Evolutionary conservation across 2,888 invertebrate genomes (phyloP).

Genomic region (Seira sanloemensis): DNA sequence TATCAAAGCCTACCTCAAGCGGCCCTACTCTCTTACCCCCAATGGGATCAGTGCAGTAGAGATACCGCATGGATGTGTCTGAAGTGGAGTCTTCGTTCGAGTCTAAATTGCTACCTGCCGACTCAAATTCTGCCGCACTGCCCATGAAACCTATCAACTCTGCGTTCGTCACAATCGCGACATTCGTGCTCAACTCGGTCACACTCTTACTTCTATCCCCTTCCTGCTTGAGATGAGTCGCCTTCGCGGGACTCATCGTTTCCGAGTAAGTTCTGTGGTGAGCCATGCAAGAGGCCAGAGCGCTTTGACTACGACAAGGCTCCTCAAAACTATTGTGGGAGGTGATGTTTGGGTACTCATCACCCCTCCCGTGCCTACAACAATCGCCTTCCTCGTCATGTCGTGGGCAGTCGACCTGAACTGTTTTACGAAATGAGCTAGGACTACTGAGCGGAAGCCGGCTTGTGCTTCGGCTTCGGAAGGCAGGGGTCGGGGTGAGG

Average conservation of each 20-base stretch:
- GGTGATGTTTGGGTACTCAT: neutral
- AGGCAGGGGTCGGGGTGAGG: conserved; percentile 33
- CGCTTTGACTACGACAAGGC: conserved; percentile 44
- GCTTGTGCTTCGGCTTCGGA: conserved; percentile 58
- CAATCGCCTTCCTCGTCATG: conserved; percentile 44
- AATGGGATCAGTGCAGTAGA: conserved; percentile 16
- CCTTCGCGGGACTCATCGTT: conserved; percentile 31
- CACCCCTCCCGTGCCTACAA: neutral
- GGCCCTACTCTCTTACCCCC: neutral
- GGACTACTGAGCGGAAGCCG: conserved; percentile 37
- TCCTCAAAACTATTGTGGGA: conserved; percentile 12
- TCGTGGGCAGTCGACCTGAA: conserved; percentile 31
- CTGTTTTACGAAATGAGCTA: conserved; percentile 18
- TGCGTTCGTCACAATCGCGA: neutral
- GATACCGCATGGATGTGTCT: conserved; percentile 26
- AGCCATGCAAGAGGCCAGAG: conserved; percentile 55
- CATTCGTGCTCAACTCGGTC: conserved; percentile 29
- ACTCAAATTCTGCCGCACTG: conserved; percentile 31
- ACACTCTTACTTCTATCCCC: conserved; percentile 41
- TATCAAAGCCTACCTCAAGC: conserved; percentile 33
- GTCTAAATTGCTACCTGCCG: conserved; percentile 45
- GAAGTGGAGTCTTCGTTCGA: conserved; percentile 58
- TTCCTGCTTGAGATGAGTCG: neutral
- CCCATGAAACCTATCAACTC: conserved; percentile 13
- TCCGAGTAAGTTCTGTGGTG: conserved; percentile 38